Evolutionary conservation across 2,113 vertebrate genomes (phyloP).

Genomic region (Mesembrinibis cayennensis): DNA sequence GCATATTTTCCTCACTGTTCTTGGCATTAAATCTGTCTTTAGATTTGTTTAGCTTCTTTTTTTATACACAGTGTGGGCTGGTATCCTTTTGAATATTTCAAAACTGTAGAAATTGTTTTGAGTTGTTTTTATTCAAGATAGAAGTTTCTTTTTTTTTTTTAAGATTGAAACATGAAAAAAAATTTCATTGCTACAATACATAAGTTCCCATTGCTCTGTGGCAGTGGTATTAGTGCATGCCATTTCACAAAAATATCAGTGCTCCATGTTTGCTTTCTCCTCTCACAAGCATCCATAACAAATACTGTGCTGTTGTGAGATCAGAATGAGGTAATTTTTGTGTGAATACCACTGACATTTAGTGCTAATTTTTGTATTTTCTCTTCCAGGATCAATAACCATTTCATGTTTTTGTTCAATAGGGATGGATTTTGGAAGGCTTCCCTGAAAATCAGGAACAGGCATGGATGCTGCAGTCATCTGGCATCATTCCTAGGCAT

Average conservation of each 20-base stretch:
- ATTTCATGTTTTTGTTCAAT: conserved; percentile 37
- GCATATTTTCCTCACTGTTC: conserved; percentile 55
- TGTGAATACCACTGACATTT: not conserved
- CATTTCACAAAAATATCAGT: not conserved
- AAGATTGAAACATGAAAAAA: not conserved
- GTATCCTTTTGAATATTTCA: conserved; percentile 66
- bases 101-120: conserved; percentile 39
- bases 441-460: conserved; percentile 83
- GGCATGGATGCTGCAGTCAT: conserved; percentile 81
- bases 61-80: conserved; percentile 16
- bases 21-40: conserved; percentile 63
- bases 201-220: not conserved
- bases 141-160: not conserved
- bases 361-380: not conserved
- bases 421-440: conserved; percentile 94
- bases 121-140: not conserved
- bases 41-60: conserved; percentile 61
- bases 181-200: not conserved
- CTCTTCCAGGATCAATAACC: not conserved
- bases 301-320: not conserved
- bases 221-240: not conserved
- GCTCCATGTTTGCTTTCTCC: not conserved
- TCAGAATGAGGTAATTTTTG: not conserved
- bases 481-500: conserved; percentile 83
- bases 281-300: not conserved